Conservation (phyloP, 1,140 invertebrate species). For the Melitaea cinxia region DNA sequence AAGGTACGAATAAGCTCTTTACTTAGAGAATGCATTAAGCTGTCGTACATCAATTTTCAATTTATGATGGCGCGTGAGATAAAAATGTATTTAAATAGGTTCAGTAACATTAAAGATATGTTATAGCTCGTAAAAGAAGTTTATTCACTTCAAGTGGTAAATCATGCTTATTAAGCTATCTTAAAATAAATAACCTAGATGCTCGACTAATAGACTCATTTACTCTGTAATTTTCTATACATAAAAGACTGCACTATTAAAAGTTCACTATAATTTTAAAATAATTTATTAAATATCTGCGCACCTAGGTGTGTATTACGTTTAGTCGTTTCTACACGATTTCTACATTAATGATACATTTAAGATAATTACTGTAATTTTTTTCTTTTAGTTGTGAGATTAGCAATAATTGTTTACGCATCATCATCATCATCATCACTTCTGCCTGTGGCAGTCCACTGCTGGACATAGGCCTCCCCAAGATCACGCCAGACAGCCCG, state of each 20-base stretch:
- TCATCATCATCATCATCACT: too few relatives aligned
- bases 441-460: too few relatives aligned
- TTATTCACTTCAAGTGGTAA: constrained; percentile 46
- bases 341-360: too few relatives aligned
- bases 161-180: constrained; percentile 57
- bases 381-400: too few relatives aligned
- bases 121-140: constrained; percentile 52
- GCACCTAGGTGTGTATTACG: too few relatives aligned
- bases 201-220: constrained; percentile 40
- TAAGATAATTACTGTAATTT: too few relatives aligned
- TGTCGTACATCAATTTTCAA: constrained; percentile 52
- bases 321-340: too few relatives aligned
- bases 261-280: too few relatives aligned
- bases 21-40: constrained; percentile 43
- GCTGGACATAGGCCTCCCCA: too few relatives aligned
- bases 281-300: too few relatives aligned
- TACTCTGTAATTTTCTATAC: constrained; percentile 40
- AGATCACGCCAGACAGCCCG: too few relatives aligned
- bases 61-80: constrained; percentile 47
- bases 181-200: constrained; percentile 53
- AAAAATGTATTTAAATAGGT: constrained; percentile 51
- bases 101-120: constrained; percentile 42
- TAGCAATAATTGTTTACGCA: too few relatives aligned
- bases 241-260: constrained; percentile 20
- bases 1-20: constrained; percentile 39